Evolutionary conservation across 2,888 invertebrate species (phyloP), one percentile per base, ranked within the genome.

Genomic region (Stomorhina lunata): DNA sequence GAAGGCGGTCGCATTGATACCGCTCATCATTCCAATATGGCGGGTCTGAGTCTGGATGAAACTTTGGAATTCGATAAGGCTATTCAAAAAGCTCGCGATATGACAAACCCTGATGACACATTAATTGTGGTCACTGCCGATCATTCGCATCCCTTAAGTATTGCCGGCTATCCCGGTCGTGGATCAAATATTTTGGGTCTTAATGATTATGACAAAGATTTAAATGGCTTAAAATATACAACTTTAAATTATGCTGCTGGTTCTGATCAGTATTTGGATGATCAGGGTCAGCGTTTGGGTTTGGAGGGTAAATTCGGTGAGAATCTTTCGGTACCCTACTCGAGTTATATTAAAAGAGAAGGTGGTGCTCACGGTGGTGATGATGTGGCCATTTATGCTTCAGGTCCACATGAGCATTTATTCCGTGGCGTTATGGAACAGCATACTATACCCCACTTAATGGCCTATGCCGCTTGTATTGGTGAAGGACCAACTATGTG

Each of bases 381-480:
- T 83, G 96, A 96, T 88, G 96, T 96, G 0, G 94, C 94, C 0
- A 93, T 96, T 0, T 96, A 94, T 89, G 96, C 96, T 0, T 92
- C 91, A 1, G 97, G 94, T 37, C 96, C 96, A 0, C 94, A 95
- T 93, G 92, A 95, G 0, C 96, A 96, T 88, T 92, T 97, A 0
- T 95, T 97, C 88, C 93, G 94, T 0, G 96, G 96, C 0, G 93
- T 93, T 25, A 94, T 95, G 87, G 95, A 97, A 86, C 95, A 97
- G 89, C 94, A 94, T 88, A 94, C 92, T 86, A 94, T 97, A 48
- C 95, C 96, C 0, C 95, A 96, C 86, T 93, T 95, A 0, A 93
- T 95, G 88, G 94, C 93, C 0, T 96, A 93, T 86, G 95, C 95
- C 0, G 92, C 95, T 0, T 95, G 95, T 85, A 93, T 96, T 4